Conservation (phyloP, 2,888 invertebrate species). For the Disparrhopalites patrizii region DNA sequence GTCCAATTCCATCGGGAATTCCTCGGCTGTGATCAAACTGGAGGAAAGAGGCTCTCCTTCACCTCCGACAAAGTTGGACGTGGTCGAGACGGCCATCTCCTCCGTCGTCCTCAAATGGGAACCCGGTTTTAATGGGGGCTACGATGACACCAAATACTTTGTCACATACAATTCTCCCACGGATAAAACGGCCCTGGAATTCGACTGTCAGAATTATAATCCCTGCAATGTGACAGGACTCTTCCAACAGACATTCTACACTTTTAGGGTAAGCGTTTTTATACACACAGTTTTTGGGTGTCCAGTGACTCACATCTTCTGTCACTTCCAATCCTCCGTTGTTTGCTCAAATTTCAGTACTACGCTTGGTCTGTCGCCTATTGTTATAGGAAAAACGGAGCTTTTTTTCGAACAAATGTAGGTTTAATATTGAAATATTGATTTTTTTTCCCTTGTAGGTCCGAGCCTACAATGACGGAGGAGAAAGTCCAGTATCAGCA, state of each 20-base stretch:
- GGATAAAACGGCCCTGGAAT: constrained; percentile 63
- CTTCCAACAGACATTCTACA: constrained; percentile 80
- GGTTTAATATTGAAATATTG: not conserved
- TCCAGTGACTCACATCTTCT: too few species aligned
- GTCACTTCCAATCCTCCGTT: too few species aligned
- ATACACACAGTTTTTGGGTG: not conserved
- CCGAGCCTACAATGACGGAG: constrained; percentile 82
- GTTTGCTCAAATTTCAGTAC: not conserved
- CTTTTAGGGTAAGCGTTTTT: constrained; percentile 67
- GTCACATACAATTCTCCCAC: constrained; percentile 64
- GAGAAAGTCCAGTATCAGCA: constrained; percentile 80
- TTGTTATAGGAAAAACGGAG: too few species aligned
- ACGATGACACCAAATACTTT: constrained; percentile 80
- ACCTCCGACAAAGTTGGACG: constrained; percentile 67
- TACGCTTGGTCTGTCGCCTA: too few species aligned
- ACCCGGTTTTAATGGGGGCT: constrained; percentile 84
- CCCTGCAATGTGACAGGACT: constrained; percentile 83
- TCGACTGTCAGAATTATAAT: constrained; percentile 77
- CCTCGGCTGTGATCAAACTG: constrained; percentile 60
- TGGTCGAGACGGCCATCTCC: constrained; percentile 71
- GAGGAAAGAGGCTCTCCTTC: constrained; percentile 87
- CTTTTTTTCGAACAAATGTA: not conserved
- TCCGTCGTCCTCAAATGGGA: constrained; percentile 80
- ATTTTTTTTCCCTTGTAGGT: constrained; percentile 56
- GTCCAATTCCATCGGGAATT: constrained; percentile 71